Conservation (phyloP, 2,113 vertebrate genomes). For the Tachysurus fulvidraco region DNA sequence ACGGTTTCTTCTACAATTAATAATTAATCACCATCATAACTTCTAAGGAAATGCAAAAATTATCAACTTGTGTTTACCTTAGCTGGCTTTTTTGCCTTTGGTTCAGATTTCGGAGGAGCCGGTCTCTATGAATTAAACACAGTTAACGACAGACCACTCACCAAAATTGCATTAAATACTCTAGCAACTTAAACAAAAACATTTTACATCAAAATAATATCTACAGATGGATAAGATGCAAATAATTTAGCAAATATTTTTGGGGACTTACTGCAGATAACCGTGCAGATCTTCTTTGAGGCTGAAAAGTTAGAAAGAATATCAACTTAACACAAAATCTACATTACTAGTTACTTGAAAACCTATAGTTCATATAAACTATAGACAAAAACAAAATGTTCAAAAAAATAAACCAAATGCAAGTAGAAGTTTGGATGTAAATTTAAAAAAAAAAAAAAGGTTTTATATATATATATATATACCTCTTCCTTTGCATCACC, state of each 20-base stretch:
- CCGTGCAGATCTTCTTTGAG: constrained; percentile 91
- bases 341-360: neutral
- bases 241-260: neutral
- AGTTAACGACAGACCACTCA: neutral
- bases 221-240: neutral
- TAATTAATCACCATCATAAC: too few relatives aligned
- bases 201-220: neutral
- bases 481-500: constrained; percentile 86
- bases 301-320: constrained; percentile 70
- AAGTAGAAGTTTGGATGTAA: neutral
- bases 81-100: constrained; percentile 86
- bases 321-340: neutral
- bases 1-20: neutral
- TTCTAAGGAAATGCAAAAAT: neutral
- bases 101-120: constrained; percentile 77
- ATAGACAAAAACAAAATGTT: neutral
- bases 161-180: neutral
- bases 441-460: neutral
- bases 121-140: constrained; percentile 73
- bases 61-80: constrained; percentile 73
- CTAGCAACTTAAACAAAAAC: neutral
- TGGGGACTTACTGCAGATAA: constrained; percentile 84
- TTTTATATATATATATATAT: too few relatives aligned
- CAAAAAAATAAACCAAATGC: neutral
- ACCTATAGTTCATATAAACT: neutral